Evolutionary conservation across 2,888 invertebrate species (phyloP).

Genomic region (Rhogogaster chlorosoma): DNA sequence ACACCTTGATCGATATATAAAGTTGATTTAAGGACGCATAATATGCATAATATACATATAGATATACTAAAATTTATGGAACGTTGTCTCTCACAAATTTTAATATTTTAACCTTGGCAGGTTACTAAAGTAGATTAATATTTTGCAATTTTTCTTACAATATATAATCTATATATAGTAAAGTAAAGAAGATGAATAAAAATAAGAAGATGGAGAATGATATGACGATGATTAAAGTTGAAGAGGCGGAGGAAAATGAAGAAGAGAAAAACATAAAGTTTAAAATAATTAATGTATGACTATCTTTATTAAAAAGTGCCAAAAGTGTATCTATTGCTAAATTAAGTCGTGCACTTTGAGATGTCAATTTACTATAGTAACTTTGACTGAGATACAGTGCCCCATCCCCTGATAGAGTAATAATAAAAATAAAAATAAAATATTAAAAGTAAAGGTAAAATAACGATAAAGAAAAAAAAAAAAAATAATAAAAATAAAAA

Average conservation of each 20-base stretch:
- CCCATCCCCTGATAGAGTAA: conserved; percentile 26
- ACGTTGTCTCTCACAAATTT: conserved; percentile 48
- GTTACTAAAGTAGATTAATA: conserved; percentile 51
- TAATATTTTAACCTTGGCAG: conserved; percentile 46
- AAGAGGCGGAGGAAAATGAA: conserved; percentile 61
- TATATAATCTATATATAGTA: neutral
- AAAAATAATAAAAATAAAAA: conserved; percentile 53
- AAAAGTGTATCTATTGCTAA: conserved; percentile 46
- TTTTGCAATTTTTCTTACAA: conserved; percentile 47
- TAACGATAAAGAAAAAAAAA: conserved; percentile 27
- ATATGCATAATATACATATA: conserved; percentile 14
- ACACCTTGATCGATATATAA: conserved; percentile 39
- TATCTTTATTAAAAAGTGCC: conserved; percentile 43
- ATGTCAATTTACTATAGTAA: conserved; percentile 68
- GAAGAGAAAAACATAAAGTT: conserved; percentile 1
- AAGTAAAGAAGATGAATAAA: conserved; percentile 17
- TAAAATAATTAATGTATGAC: conserved; percentile 37
- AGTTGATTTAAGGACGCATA: neutral
- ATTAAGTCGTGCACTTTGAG: conserved; percentile 53
- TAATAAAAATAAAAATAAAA: neutral
- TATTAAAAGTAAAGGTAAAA: conserved; percentile 19
- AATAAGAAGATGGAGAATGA: conserved; percentile 61
- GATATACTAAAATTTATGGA: conserved; percentile 32
- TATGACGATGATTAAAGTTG: conserved; percentile 52
- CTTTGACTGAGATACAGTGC: conserved; percentile 65